Percentiles rank a stretch among this genome's conserved stretches.
These are phyloP conservation scores for Drosophila hydei DNA, from an alignment of 1,140 invertebrate genomes.

Conservation along the genomic window DNA sequence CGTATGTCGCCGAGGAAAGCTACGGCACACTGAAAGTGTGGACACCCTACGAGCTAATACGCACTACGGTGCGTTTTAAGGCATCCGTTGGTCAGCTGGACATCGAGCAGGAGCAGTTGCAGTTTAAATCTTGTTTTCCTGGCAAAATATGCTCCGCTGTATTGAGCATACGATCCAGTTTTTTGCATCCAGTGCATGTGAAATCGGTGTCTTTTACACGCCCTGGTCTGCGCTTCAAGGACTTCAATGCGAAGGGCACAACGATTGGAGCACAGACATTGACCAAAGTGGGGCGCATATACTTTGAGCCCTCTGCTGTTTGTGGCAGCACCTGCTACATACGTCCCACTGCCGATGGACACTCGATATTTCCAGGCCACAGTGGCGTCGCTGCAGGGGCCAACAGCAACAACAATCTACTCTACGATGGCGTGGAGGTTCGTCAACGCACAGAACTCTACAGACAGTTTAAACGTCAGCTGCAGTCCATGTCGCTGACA, in stretches of 20 bases:
- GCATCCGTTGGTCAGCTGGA: conserved; percentile 86
- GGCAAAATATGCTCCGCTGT: conserved; percentile 90
- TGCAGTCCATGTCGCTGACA: conserved; percentile 64
- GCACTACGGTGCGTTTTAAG: conserved; percentile 87
- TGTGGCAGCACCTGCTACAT: conserved; percentile 92
- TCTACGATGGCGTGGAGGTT: conserved; percentile 71
- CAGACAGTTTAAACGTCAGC: conserved; percentile 64
- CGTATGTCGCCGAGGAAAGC: conserved; percentile 88
- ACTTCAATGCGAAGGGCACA: conserved; percentile 85
- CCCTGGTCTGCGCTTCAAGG: conserved; percentile 68
- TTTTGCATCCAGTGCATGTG: conserved; percentile 89
- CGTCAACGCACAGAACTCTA: conserved; percentile 72
- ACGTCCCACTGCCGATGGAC: conserved; percentile 21
- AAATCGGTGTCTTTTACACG: conserved; percentile 80
- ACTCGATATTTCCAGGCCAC: conserved; percentile 25
- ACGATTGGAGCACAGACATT: conserved; percentile 83
- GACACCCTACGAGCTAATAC: conserved; percentile 89
- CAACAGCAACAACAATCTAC: conserved; percentile 61
- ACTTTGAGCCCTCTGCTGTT: conserved; percentile 88
- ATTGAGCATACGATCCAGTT: conserved; percentile 90
- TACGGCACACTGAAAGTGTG: conserved; percentile 89
- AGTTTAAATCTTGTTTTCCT: conserved; percentile 93
- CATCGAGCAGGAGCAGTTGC: conserved; percentile 87
- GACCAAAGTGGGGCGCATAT: conserved; percentile 85
- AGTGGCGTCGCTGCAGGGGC: background rate